These are phyloP conservation scores for Chelmon rostratus DNA, from an alignment of 2,797 vertebrate genomes.

Conservation along the genomic window DNA sequence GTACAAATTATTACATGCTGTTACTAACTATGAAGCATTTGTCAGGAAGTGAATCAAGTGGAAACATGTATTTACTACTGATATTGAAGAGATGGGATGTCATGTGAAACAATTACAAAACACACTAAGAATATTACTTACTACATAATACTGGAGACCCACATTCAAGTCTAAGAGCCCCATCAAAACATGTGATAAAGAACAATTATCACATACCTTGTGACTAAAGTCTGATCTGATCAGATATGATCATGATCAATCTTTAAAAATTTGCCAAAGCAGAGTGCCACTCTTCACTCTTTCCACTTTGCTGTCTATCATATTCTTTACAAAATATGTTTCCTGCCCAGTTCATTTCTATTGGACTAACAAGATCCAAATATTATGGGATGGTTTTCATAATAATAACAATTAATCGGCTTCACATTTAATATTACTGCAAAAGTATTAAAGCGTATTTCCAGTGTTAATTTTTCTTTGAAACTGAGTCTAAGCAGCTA, in stretches of 20 bases:
- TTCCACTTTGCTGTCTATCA: not conserved
- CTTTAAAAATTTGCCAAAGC: not conserved
- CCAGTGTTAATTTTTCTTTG: not conserved
- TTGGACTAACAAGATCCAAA: not conserved
- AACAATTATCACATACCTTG: too few species aligned
- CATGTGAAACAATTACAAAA: not conserved
- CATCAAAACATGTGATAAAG: too few species aligned
- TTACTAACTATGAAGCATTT: not conserved
- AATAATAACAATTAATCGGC: not conserved
- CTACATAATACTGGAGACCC: too few species aligned
- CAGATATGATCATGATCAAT: not conserved
- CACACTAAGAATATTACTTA: too few species aligned
- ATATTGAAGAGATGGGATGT: not conserved
- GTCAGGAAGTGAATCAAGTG: not conserved
- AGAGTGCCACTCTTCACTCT: not conserved
- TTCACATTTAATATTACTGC: not conserved
- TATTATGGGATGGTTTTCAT: not conserved
- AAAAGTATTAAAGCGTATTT: not conserved
- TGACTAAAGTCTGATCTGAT: too few species aligned
- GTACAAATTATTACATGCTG: not conserved
- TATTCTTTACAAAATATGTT: slow-evolving; percentile 6
- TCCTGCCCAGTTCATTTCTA: not conserved
- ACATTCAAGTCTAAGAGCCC: too few species aligned
- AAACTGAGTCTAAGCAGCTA: not conserved
- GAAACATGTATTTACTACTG: not conserved